Evolutionary conservation across 1,140 invertebrate species (phyloP), one percentile per base, ranked within the genome.

Genomic region (Ectropis grisescens): DNA sequence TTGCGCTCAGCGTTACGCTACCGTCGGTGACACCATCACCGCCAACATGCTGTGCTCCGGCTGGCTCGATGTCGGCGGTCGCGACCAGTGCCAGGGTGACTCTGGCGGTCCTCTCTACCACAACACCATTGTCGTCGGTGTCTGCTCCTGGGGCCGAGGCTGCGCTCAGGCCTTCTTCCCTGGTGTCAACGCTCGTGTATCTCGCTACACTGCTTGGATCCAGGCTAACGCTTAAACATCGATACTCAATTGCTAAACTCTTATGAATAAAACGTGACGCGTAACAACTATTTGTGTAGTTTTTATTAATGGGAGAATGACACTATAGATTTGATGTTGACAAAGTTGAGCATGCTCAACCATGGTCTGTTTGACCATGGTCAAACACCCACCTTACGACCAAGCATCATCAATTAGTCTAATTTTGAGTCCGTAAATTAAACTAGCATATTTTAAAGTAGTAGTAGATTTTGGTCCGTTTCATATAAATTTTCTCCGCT

Each of bases 51-150:
- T 58, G 16, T 58, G 56, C 29, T 44, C 51, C 6, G 51, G 56
- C 5, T 49, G 42, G 42, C 32, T 55, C 12, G 41, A 55, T 29
- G 51, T 58, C 2, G 70, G 67, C 14, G 61, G 61, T 29, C 61
- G 65, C 13, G 70, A 60, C 33, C 59, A 68, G 42, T 69, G 69
- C 37, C 43, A 46, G 9, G 87, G 87, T 13, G 88, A 90, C 60
- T 85, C 84, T 0, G 88, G 88, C 2, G 88, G 88, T 3, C 87
- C 88, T 1, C 51, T 89, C 11, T 60, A 86, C 9, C 85, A 85
- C 42, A 70, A 82, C 16, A 55, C 59, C 6, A 64, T 83, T 13
- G 44, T 74, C 23, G 69, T 80, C 13, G 88, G 87, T n/a, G 67
- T 89, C 10, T 84, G 84, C 6, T 87, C 85, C 5, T 88, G 82